Evolutionary conservation across 2,888 invertebrate genomes (phyloP), one percentile per base, ranked within the genome.

Genomic region (Helicoverpa assulta): DNA sequence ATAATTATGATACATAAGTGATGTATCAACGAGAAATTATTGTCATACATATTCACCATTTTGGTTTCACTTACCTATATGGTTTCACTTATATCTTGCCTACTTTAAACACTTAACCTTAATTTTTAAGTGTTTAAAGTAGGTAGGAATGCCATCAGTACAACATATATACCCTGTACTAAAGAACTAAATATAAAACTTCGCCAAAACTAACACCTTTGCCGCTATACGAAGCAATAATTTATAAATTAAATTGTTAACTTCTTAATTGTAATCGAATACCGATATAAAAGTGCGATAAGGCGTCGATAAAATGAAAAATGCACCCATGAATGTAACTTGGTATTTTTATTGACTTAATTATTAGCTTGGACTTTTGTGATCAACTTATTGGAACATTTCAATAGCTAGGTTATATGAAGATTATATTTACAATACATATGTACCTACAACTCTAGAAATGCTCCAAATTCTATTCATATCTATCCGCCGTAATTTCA

Each of bases 171-270:
- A 33, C 7, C 33, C 33, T 33, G 5, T 33, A 33, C 33, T 33
- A 33, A 33, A 33, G 33, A 0, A 8, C 0, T 6, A 33, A 33
- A 33, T 10, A 33, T 0, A 10, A 33, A 33, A 33, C 8, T 8
- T 33, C 26, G 19, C 40, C 29, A 59, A 59, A 68, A 68, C n/a
- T 68, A 59, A 74, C 69, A 63, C 69, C 52, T 69, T 53, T 63
- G 18, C 19, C 29, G 8, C 33, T 21, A 21, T 50, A 52, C 16
- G 40, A 37, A 57, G n/a, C n/a, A 52, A 54, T 10, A 14, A 59
- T n/a, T 26, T 19, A 10, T 16, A 1, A 14, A 16, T 18, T 47
- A 51, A 55, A 73, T 43, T 55, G 53, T 55, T 51, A 55, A 65
- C 33, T 59, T 52, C 67, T 60, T 56, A 47, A 53, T n/a, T 29